These are phyloP conservation scores for Sarcophaga bullata DNA, from an alignment of 1,140 invertebrate genomes.

Conservation along the genomic window DNA sequence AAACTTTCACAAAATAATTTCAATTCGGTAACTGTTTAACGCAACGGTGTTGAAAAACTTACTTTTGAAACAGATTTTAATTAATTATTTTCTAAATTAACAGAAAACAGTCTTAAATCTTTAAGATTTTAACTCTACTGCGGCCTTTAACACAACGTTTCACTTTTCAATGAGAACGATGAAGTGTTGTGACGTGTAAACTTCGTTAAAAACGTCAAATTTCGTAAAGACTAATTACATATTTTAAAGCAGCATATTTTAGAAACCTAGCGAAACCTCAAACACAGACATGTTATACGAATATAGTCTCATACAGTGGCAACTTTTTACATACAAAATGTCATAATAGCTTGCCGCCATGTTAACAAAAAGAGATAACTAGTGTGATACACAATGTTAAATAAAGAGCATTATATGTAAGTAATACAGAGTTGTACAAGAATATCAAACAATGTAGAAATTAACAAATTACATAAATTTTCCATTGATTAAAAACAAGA, in stretches of 20 bases:
- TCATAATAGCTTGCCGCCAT: background rate
- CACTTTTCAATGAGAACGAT: constrained; percentile 43
- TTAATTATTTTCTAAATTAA: constrained; percentile 45
- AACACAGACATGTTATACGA: too few species aligned
- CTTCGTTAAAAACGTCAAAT: constrained; percentile 53
- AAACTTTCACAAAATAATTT: background rate
- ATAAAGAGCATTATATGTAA: background rate
- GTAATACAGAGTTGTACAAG: background rate
- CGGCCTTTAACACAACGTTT: constrained; percentile 39
- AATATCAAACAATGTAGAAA: background rate
- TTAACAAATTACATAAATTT: background rate
- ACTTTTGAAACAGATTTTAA: constrained; percentile 51
- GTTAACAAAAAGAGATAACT: background rate
- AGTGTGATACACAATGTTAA: background rate
- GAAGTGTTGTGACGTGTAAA: constrained; percentile 57
- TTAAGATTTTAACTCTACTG: constrained; percentile 23
- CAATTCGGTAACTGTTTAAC: background rate
- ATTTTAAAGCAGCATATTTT: background rate
- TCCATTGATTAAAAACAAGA: background rate
- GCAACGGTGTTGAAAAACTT: constrained; percentile 47
- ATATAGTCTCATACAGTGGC: background rate
- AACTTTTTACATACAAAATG: background rate
- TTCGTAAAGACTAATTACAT: constrained; percentile 43
- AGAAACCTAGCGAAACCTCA: too few species aligned
- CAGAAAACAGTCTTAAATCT: constrained; percentile 33